Base-by-base conservation (phyloP, 2,888 invertebrate genomes). In the Parnassius orleans region DNA sequence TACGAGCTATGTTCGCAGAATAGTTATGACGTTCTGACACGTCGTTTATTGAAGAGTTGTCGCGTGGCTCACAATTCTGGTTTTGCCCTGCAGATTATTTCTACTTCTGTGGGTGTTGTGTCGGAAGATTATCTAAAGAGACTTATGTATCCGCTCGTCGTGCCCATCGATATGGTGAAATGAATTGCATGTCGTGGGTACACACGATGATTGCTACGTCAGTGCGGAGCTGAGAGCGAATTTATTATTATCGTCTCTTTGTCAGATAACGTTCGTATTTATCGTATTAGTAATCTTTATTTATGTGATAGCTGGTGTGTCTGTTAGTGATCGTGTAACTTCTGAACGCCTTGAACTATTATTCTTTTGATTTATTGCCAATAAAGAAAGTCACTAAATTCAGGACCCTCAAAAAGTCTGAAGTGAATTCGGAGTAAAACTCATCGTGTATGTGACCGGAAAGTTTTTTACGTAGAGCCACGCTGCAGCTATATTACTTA, bases 1-100 rank as follows among this genome's bases (percentile, higher is more conserved):
- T 61, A 61, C 51, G 61, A 52, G 50, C 61, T 12, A 44, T 46
- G 46, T 46, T 54, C 56, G 14, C n/a, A 42, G 46, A 53, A 57
- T 19, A 42, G 24, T 53, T 44, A 53, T 59, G 57, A 60, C 55
- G 63, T 56, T 12, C 48, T 9, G 55, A 53, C 56, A 48, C 54
- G 53, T 50, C 52, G 53, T 58, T 66, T 48, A 53, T 56, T 59
- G 65, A 65, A 57, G 65, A 62, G 69, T 65, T 62, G 68, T 66
- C 63, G 64, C 64, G 68, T 65, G 59, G 60, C 57, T 54, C 62
- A 57, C 62, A 56, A 65, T 68, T 65, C 71, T 64, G 65, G 64
- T 66, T 68, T 62, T 33, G 50, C 61, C 60, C 53, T 61, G 66
- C 58, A 58, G 67, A 68, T 69, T 62, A 62, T 63, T 62, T 65